Conservation (phyloP, 2,888 invertebrate genomes). For the Plebejus argus region DNA sequence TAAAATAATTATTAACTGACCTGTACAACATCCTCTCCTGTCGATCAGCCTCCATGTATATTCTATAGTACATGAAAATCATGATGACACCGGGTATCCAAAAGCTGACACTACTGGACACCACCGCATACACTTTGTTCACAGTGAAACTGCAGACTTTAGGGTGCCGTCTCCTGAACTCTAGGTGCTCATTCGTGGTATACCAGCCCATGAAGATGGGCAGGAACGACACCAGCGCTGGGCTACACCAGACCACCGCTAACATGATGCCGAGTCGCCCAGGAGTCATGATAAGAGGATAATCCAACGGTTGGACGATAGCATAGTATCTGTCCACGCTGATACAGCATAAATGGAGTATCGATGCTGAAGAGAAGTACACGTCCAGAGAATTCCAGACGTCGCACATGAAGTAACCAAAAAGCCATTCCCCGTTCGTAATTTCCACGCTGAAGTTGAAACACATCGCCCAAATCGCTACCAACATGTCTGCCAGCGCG, state of each 20-base stretch:
- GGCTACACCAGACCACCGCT: conserved; percentile 94
- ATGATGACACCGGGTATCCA: conserved; percentile 97
- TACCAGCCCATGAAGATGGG: conserved; percentile 98
- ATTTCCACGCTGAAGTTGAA: conserved; percentile 95
- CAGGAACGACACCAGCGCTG: conserved; percentile 94
- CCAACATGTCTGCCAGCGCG: conserved; percentile 96
- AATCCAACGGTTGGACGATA: conserved; percentile 95
- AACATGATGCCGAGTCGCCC: conserved; percentile 89
- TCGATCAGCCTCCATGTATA: conserved; percentile 91
- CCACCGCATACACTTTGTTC: conserved; percentile 92
- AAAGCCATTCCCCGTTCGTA: conserved; percentile 91
- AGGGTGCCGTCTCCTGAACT: conserved; percentile 84
- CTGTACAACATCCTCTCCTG: conserved; percentile 92
- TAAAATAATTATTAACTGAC: conserved; percentile 68
- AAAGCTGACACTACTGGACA: conserved; percentile 95
- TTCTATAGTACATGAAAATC: conserved; percentile 95
- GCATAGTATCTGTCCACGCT: conserved; percentile 94
- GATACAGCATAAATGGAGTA: conserved; percentile 96
- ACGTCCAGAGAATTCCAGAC: conserved; percentile 98
- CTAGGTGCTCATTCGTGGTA: conserved; percentile 90
- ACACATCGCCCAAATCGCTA: conserved; percentile 96
- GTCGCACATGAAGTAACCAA: conserved; percentile 95
- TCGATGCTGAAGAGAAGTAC: conserved; percentile 95
- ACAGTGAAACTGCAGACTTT: conserved; percentile 91
- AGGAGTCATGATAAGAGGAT: conserved; percentile 95